phyloP scores from a whole-genome alignment of 2,113 vertebrate species.

The Eidolon helvum region DNA sequence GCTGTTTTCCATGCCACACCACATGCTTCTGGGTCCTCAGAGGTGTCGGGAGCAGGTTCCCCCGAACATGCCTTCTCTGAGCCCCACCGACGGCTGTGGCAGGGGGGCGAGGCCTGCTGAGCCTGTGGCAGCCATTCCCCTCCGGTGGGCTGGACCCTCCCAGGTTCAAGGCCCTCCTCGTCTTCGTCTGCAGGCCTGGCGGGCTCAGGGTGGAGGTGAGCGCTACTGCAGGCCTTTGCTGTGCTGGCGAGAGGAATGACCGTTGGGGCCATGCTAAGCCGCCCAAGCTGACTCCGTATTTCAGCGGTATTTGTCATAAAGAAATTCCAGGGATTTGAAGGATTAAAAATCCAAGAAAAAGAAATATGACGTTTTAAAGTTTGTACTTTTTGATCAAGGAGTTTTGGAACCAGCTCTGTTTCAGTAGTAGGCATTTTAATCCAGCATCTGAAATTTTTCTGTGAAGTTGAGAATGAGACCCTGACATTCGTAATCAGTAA shows the following conservation, averaged over 20 bases:
- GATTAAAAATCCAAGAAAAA: background rate
- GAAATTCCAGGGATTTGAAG: background rate
- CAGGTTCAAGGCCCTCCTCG: background rate
- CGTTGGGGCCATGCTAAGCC: background rate
- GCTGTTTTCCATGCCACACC: background rate
- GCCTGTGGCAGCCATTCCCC: background rate
- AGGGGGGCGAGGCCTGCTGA: rapidly evolving
- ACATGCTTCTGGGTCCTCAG: background rate
- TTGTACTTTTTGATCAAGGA: background rate
- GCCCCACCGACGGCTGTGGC: background rate
- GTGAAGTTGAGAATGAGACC: background rate
- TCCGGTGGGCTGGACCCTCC: background rate
- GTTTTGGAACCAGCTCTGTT: background rate
- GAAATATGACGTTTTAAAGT: background rate
- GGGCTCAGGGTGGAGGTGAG: background rate
- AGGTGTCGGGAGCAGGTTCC: background rate
- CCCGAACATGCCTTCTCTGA: background rate
- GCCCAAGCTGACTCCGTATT: background rate
- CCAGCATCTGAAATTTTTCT: background rate
- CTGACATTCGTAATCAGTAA: background rate
- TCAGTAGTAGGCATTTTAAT: background rate
- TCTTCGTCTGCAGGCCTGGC: background rate
- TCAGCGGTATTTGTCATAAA: background rate
- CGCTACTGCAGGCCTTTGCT: background rate
- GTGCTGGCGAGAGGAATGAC: background rate